Base-by-base conservation (phyloP, 2,888 invertebrate species). In the Epinotia nisella region DNA sequence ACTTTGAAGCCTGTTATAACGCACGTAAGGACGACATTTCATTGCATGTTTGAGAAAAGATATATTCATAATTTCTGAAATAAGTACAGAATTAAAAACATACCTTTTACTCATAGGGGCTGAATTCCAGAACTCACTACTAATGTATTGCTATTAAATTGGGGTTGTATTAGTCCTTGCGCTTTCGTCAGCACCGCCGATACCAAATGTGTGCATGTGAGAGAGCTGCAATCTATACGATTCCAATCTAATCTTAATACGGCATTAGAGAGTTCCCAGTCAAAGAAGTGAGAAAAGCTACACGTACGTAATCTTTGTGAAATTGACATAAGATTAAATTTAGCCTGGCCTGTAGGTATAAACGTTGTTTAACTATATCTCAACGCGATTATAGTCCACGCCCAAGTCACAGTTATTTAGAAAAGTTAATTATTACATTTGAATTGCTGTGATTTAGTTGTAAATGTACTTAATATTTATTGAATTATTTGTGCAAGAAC, bases 391-490 rank as follows among this genome's bases (percentile, higher is more conserved):
- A 29, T 21, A 24, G 5, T 55, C 45, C 45, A 21, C 19, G 13
- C 39, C 41, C 21, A 55, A 56, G 65, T 66, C 66, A 39, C 53
- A 56, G 66, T 56, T 41, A 41, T 41, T 66, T 55, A 19, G 24
- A n/a, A 39, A 53, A 51, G n/a, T 17, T 49, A 45, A 35, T 81
- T 83, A 78, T 81, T 83, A 53, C 53, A 53, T 53, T 53, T n/a
- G n/a, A 82, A 81, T 82, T 83, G 86, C 91, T 91, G 91, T 91
- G 91, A 91, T 91, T 84, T 88, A 86, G 84, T 83, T 85, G 82
- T 87, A 24, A 24, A 82, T 84, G 84, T 82, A n/a, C n/a, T n/a
- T n/a, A 84, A 64, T 76, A 76, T 76, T 76, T 77, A 79, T 75
- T 75, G 62, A 56, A 80, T 78, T 79, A 62, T 24, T 78, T 76